Conservation (phyloP, 1,140 invertebrate genomes). For the Parasteatoda tepidariorum region DNA sequence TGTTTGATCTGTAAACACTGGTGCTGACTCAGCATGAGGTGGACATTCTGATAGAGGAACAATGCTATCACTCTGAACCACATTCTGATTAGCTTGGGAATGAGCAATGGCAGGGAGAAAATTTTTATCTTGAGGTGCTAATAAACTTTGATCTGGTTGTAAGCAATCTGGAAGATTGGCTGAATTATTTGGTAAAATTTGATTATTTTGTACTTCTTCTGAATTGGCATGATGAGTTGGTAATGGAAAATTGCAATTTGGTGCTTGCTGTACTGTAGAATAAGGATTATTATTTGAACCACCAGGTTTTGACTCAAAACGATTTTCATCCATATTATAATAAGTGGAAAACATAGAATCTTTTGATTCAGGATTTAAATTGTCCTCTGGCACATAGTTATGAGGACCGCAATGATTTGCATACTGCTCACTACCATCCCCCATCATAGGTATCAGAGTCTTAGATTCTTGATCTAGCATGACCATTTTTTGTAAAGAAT, state of each 20-base stretch:
- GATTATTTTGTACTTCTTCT: conserved; percentile 1
- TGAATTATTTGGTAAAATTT: conserved; percentile 3
- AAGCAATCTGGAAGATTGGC: conserved; percentile 5
- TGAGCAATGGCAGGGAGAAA: background rate
- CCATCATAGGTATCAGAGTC: conserved; percentile 15
- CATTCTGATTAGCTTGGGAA: conserved; percentile 13
- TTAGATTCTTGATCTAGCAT: conserved; percentile 62
- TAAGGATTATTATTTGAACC: conserved; percentile 10
- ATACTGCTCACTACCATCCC: conserved; percentile 30
- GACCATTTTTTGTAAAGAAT: conserved; percentile 65
- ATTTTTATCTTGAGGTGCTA: background rate
- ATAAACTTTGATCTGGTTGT: background rate
- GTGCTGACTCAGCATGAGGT: conserved; percentile 50
- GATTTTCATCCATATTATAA: conserved; percentile 63
- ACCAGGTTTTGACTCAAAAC: conserved; percentile 58
- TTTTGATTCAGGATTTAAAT: conserved; percentile 39
- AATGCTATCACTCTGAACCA: conserved; percentile 15
- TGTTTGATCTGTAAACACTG: conserved; percentile 49
- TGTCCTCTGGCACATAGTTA: conserved; percentile 32
- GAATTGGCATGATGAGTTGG: conserved; percentile 21
- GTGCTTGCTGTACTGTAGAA: conserved; percentile 35
- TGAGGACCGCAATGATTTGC: conserved; percentile 44
- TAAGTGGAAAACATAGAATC: conserved; percentile 62
- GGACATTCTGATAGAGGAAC: conserved; percentile 19
- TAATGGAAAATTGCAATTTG: conserved; percentile 50